phyloP scores from a whole-genome alignment of 2,113 vertebrate species.

The Caretta caretta region DNA sequence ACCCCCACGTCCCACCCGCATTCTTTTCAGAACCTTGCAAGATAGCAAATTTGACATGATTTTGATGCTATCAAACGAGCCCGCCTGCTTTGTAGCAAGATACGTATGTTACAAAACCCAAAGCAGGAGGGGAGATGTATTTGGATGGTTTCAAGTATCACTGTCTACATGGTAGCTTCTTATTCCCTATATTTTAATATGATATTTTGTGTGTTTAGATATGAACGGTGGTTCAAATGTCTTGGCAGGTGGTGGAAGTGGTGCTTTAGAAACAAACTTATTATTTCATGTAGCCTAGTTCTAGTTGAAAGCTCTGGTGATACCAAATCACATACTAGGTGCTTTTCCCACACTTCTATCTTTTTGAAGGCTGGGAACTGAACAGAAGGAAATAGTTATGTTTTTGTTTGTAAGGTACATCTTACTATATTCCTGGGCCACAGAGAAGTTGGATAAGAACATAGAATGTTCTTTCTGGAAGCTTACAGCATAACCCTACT shows the following conservation, averaged over 20 bases:
- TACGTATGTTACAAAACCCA: conserved; percentile 21
- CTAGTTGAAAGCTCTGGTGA: background rate
- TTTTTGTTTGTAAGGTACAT: background rate
- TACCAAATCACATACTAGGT: background rate
- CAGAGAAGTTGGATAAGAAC: background rate
- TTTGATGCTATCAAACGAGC: conserved; percentile 8
- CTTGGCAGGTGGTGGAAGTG: background rate
- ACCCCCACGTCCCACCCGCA: background rate
- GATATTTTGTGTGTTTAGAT: background rate
- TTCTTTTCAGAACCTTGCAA: conserved; percentile 33
- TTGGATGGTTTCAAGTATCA: background rate
- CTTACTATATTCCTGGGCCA: background rate
- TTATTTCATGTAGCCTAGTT: background rate
- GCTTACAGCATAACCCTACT: background rate
- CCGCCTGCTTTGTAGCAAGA: background rate
- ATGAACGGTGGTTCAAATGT: background rate
- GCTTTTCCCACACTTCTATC: background rate
- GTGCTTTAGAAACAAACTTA: background rate
- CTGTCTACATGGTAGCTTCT: background rate
- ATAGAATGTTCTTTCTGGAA: background rate
- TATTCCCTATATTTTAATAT: background rate
- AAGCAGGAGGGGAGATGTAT: background rate
- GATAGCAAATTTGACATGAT: conserved; percentile 34
- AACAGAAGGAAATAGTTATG: background rate
- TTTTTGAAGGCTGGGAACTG: background rate